phyloP scores from a whole-genome alignment of 2,888 invertebrate species.

The Andrena minutula region DNA sequence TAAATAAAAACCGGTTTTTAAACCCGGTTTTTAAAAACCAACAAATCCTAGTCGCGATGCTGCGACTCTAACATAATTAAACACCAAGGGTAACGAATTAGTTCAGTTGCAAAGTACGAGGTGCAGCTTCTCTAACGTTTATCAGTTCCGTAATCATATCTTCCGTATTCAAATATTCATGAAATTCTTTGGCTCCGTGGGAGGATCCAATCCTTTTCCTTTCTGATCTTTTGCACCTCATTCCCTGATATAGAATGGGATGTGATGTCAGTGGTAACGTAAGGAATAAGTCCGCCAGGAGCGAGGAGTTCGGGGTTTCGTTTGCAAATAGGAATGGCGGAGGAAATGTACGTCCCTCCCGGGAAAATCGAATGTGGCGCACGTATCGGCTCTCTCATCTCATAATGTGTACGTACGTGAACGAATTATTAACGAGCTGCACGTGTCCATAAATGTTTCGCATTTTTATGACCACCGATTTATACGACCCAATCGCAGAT shows the following conservation, averaged over 20 bases:
- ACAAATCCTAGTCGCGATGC: background rate
- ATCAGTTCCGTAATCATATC: background rate
- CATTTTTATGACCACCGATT: background rate
- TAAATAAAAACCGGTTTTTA: no score
- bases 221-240: constrained; percentile 22
- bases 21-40: no score
- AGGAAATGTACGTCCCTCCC: constrained; percentile 15
- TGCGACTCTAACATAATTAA: background rate
- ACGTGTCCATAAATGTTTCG: background rate
- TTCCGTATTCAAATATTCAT: constrained; percentile 37
- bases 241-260: constrained; percentile 38
- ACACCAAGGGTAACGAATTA: background rate
- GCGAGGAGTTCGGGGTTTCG: constrained; percentile 24
- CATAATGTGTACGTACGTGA: constrained; percentile 15
- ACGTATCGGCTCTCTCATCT: constrained; percentile 20
- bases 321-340: constrained; percentile 30
- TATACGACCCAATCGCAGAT: background rate
- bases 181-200: constrained; percentile 23
- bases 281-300: constrained; percentile 31
- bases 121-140: background rate
- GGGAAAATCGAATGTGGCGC: constrained; percentile 9
- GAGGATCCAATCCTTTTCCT: constrained; percentile 24
- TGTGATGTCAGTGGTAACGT: constrained; percentile 19
- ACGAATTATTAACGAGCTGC: constrained; percentile 6
- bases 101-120: background rate